Evolutionary conservation across 2,888 invertebrate genomes (phyloP).

Genomic region (Lepidochrysops patricia): DNA sequence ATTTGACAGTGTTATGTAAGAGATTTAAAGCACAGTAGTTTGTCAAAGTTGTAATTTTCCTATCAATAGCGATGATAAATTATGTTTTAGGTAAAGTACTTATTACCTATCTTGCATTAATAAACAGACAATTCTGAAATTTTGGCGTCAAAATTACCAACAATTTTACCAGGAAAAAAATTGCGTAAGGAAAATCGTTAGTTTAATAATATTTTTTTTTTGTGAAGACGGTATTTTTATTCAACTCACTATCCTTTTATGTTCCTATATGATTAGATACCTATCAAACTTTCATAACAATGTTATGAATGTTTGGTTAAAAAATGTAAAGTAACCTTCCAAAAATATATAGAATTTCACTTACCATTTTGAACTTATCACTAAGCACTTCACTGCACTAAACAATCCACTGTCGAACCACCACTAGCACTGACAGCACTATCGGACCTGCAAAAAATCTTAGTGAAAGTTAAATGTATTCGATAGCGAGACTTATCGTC

Average conservation of each 20-base stretch:
- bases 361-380: slow-evolving; percentile 4
- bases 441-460: slow-evolving; percentile 41
- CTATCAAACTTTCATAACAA: neutral
- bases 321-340: too few species aligned
- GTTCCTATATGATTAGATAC: neutral
- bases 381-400: neutral
- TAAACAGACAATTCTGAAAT: neutral
- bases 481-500: neutral
- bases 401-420: neutral
- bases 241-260: neutral
- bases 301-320: too few species aligned
- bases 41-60: neutral
- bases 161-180: neutral
- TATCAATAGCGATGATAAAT: neutral
- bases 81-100: too few species aligned
- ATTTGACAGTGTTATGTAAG: neutral
- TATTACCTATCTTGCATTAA: neutral
- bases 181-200: too few species aligned
- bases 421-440: slow-evolving; percentile 26
- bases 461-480: slow-evolving; percentile 40
- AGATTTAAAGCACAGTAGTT: too few species aligned
- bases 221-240: neutral
- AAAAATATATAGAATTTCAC: neutral
- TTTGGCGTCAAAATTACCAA: neutral
- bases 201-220: too few species aligned